Evolutionary conservation across 2,113 vertebrate genomes (phyloP).

Genomic region (Rhipidura dahli): DNA sequence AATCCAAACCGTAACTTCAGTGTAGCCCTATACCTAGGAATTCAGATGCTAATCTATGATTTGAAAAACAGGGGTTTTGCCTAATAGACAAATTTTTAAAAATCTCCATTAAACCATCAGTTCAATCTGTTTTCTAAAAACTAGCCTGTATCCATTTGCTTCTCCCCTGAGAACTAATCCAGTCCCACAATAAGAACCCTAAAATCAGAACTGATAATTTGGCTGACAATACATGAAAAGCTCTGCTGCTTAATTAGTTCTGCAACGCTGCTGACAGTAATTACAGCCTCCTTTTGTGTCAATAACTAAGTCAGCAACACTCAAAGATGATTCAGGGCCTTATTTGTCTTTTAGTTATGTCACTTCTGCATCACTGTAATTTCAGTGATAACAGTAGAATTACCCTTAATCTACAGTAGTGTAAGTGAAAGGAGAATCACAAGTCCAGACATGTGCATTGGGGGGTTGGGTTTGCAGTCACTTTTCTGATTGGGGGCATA

Average conservation of each 20-base stretch:
- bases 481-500: background rate
- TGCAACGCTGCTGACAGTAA: conserved; percentile 34
- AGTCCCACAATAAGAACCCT: background rate
- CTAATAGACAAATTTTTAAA: background rate
- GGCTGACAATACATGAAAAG: background rate
- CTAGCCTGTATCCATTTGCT: background rate
- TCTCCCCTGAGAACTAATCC: background rate
- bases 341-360: background rate
- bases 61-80: background rate
- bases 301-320: conserved; percentile 9
- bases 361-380: background rate
- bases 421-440: background rate
- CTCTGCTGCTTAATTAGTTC: conserved; percentile 25
- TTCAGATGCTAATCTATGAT: background rate
- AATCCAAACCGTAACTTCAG: background rate
- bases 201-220: conserved; percentile 32
- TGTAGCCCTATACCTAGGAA: background rate
- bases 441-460: background rate
- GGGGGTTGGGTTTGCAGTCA: background rate
- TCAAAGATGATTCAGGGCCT: background rate
- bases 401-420: background rate
- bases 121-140: background rate
- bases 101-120: background rate
- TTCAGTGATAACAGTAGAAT: background rate
- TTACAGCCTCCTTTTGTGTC: conserved; percentile 31